A percentile compares a stretch with the other conserved stretches of the same genome.
Evolutionary conservation across 2,797 vertebrate species (phyloP).

Genomic region (Phoebastria nigripes): DNA sequence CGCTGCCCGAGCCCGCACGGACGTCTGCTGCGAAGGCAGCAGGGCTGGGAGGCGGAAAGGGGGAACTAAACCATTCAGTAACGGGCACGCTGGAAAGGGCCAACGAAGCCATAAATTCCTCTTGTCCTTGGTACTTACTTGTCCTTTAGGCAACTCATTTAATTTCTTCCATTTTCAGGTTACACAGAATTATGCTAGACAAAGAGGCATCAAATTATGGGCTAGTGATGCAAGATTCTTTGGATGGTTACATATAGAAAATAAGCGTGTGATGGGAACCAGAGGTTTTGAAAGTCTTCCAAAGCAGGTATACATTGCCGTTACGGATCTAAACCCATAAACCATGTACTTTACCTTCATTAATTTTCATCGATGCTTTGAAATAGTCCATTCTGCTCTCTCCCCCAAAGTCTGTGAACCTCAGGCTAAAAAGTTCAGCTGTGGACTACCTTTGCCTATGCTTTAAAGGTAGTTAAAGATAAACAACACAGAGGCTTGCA

Average conservation of each 20-base stretch:
- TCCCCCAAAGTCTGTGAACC: neutral
- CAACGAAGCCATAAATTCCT: neutral
- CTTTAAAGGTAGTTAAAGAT: neutral
- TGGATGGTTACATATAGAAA: fast-evolving
- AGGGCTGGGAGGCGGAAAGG: neutral
- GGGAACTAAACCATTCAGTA: neutral
- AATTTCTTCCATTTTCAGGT: neutral
- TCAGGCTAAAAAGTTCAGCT: neutral
- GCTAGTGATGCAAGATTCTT: neutral
- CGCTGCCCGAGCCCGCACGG: neutral
- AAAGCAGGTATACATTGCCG: fast-evolving
- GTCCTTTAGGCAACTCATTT: neutral
- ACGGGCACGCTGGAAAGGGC: neutral
- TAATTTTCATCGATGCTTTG: neutral
- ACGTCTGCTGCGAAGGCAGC: neutral
- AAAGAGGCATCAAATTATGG: neutral
- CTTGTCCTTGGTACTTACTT: neutral
- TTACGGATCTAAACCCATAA: neutral
- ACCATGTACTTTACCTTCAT: neutral
- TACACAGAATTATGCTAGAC: neutral
- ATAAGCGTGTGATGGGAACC: neutral
- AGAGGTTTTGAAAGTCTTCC: neutral
- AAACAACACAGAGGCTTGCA: neutral
- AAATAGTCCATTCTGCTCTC: neutral
- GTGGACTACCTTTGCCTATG: neutral